phyloP scores from a whole-genome alignment of 2,113 vertebrate species.

The Heterotilapia buettikoferi region DNA sequence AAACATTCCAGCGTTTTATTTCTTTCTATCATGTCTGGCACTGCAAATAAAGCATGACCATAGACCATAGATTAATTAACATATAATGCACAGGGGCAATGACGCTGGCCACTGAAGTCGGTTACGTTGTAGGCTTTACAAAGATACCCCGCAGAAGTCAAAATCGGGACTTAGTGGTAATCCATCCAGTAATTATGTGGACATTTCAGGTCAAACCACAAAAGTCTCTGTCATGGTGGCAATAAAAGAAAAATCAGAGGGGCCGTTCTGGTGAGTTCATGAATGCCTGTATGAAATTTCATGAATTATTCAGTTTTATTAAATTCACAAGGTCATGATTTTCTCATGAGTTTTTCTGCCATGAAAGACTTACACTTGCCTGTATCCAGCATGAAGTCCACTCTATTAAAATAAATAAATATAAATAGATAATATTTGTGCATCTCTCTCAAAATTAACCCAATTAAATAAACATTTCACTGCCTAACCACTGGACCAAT shows the following conservation, averaged over 20 bases:
- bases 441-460: neutral
- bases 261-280: neutral
- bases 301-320: neutral
- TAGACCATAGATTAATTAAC: neutral
- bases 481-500: neutral
- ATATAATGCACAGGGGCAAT: neutral
- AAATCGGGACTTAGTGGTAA: neutral
- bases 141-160: neutral
- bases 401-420: neutral
- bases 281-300: neutral
- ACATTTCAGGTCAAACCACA: neutral
- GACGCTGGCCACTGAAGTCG: neutral
- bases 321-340: neutral
- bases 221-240: neutral
- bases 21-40: neutral
- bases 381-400: neutral
- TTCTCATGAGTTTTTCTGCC: neutral
- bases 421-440: neutral
- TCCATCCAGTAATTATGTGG: neutral
- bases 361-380: rapidly evolving
- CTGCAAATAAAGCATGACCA: neutral
- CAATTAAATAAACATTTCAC: rapidly evolving
- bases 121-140: neutral
- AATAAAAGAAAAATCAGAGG: neutral
- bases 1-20: rapidly evolving